phyloP scores from a whole-genome alignment of 2,888 invertebrate species.

The Drosophila greeni region DNA sequence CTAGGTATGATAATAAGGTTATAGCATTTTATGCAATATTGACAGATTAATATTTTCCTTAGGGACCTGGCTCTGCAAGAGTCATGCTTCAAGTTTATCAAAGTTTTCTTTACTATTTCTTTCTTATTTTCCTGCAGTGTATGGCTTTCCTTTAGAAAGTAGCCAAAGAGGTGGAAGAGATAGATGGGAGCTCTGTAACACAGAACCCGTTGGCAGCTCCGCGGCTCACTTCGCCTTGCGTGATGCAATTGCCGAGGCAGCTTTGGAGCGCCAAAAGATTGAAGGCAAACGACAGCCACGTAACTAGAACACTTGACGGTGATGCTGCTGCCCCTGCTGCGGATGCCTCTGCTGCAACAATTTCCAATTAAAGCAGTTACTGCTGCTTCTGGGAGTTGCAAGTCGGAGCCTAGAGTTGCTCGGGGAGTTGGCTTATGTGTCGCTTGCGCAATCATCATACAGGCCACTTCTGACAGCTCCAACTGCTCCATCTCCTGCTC shows the following conservation, averaged over 20 bases:
- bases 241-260: slow-evolving; percentile 65
- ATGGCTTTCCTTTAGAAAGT: slow-evolving; percentile 62
- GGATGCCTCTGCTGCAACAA: slow-evolving; percentile 59
- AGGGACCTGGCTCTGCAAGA: neutral
- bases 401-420: slow-evolving; percentile 26
- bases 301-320: slow-evolving; percentile 72
- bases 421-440: slow-evolving; percentile 50
- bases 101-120: neutral
- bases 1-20: neutral
- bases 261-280: slow-evolving; percentile 68
- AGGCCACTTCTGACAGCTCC: slow-evolving; percentile 67
- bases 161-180: slow-evolving; percentile 52
- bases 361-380: slow-evolving; percentile 71
- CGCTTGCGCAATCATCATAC: slow-evolving; percentile 71
- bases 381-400: slow-evolving; percentile 29
- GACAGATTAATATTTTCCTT: neutral
- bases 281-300: slow-evolving; percentile 72
- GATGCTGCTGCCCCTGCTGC: slow-evolving; percentile 41
- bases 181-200: slow-evolving; percentile 45
- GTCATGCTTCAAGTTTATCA: neutral
- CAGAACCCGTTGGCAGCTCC: slow-evolving; percentile 62
- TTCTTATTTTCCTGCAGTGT: slow-evolving; percentile 1
- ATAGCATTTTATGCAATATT: neutral
- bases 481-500: slow-evolving; percentile 22
- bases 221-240: slow-evolving; percentile 59